Percentiles rank a stretch among this genome's conserved stretches.
phyloP scores from a whole-genome alignment of 2,888 invertebrate genomes.

The Schizaphis graminum region DNA sequence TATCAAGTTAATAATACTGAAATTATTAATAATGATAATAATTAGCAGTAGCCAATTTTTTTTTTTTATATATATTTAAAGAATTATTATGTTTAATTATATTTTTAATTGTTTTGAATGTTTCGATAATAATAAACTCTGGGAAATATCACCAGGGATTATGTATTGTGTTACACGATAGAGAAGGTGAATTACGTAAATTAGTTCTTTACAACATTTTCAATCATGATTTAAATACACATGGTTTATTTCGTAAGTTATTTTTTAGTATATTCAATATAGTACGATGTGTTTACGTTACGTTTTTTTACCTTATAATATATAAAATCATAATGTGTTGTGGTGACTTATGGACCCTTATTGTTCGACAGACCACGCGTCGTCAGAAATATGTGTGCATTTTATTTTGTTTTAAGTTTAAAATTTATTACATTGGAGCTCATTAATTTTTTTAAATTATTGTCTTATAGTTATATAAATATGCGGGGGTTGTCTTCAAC shows the following conservation, averaged over 20 bases:
- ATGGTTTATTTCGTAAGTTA: not conserved
- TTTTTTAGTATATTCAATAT: not conserved
- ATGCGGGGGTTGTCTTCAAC: constrained; percentile 6
- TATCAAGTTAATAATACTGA: not conserved
- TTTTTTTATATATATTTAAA: not conserved
- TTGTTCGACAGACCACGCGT: not conserved
- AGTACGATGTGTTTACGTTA: not conserved
- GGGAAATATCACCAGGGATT: not conserved
- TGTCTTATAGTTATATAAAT: not conserved
- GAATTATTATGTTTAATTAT: not conserved
- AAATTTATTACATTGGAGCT: not conserved
- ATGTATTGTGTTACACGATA: not conserved
- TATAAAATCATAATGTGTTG: not conserved
- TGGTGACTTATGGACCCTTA: not conserved
- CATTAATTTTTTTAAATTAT: not conserved
- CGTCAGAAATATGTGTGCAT: not conserved
- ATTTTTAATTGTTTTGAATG: not conserved
- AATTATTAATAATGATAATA: not conserved
- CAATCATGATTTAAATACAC: not conserved
- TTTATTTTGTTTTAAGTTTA: not conserved
- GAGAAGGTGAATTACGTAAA: not conserved
- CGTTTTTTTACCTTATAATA: not conserved
- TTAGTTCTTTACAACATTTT: not conserved
- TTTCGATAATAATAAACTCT: not conserved
- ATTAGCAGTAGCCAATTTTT: not conserved